Conservation (phyloP, 2,797 vertebrate species). For the Phrynocephalus forsythii region DNA sequence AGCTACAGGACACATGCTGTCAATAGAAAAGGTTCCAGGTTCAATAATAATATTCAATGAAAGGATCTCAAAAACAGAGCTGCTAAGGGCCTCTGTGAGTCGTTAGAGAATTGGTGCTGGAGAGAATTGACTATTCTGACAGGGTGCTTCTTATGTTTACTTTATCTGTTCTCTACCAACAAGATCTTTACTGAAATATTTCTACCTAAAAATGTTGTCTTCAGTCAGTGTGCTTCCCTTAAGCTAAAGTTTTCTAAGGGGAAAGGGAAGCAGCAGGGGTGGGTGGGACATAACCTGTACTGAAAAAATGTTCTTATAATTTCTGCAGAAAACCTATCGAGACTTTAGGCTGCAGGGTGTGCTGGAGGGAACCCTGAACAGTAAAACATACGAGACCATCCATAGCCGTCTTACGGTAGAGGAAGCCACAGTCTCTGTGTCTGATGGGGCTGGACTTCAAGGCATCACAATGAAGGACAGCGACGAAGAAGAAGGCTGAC, state of each 20-base stretch:
- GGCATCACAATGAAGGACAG: conserved; percentile 97
- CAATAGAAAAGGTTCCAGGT: no score
- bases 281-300: not conserved
- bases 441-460: conserved; percentile 87
- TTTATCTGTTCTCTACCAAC: not conserved
- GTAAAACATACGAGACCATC: conserved; percentile 91
- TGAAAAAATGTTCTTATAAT: conserved; percentile 41
- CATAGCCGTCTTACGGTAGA: conserved; percentile 92
- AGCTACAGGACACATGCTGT: not conserved
- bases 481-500: conserved; percentile 91
- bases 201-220: not conserved
- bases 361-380: conserved; percentile 89
- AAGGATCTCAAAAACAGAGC: not conserved
- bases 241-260: not conserved
- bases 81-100: not conserved
- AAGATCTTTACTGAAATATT: not conserved
- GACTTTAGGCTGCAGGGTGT: conserved; percentile 96
- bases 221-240: not conserved
- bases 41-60: not conserved
- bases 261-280: not conserved
- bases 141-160: not conserved
- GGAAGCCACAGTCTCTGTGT: conserved; percentile 89
- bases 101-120: not conserved
- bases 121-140: not conserved
- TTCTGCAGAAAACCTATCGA: conserved; percentile 91